These are phyloP conservation scores for Hololepta plana DNA, from an alignment of 2,888 invertebrate genomes.

Conservation along the genomic window DNA sequence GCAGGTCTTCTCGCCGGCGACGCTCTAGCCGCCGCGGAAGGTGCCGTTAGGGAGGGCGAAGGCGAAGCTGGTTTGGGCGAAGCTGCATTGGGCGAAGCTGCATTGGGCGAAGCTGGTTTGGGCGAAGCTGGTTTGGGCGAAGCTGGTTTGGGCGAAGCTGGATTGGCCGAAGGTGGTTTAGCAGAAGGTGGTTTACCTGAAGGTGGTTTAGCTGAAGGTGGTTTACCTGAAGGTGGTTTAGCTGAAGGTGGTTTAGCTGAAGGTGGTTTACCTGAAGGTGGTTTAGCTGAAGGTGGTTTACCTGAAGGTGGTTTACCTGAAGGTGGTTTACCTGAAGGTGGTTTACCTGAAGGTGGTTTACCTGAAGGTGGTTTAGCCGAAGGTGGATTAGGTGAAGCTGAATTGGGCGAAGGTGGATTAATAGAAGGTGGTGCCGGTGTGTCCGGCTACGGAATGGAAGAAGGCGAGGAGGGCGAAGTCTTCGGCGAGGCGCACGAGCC, in stretches of 20 bases:
- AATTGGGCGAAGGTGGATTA: background rate
- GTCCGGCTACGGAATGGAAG: too few relatives aligned
- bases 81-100: slow-evolving; percentile 3
- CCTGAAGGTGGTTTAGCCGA: background rate
- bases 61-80: slow-evolving; percentile 5
- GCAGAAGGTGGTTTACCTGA: slow-evolving; percentile 3
- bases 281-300: slow-evolving; percentile 1
- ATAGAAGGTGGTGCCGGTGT: background rate
- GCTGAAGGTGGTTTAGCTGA: background rate
- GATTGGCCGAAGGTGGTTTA: slow-evolving; percentile 3
- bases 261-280: slow-evolving; percentile 6
- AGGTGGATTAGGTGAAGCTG: slow-evolving; percentile 3
- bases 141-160: slow-evolving; percentile 1
- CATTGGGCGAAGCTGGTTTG: slow-evolving; percentile 3
- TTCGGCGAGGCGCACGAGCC: slow-evolving; percentile 3
- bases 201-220: background rate
- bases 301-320: slow-evolving; percentile 2
- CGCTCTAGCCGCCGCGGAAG: background rate
- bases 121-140: slow-evolving; percentile 3
- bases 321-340: background rate
- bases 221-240: background rate
- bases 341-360: background rate
- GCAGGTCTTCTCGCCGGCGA: slow-evolving; percentile 4
- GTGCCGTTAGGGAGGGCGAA: slow-evolving; percentile 4
- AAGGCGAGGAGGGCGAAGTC: slow-evolving; percentile 5